These are phyloP conservation scores for Porites rus DNA, from an alignment of 92 coral and sea anemone genomes.

Conservation along the genomic window DNA sequence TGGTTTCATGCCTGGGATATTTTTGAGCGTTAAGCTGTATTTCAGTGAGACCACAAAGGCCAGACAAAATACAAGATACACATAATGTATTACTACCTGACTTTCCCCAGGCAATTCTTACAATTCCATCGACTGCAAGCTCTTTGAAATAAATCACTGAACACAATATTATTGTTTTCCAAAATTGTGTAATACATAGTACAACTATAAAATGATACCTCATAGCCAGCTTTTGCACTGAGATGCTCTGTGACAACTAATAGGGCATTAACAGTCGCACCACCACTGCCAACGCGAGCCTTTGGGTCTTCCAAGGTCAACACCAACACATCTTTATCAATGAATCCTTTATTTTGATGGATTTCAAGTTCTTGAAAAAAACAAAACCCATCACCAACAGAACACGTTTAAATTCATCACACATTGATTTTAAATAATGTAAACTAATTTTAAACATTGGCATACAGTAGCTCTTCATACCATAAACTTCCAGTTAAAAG, in stretches of 20 bases:
- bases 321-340: slow-evolving; percentile 76
- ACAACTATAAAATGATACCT: slow-evolving; percentile 46
- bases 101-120: too few relatives aligned
- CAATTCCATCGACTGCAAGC: too few relatives aligned
- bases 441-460: neutral
- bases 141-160: too few relatives aligned
- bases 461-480: too few relatives aligned
- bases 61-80: too few relatives aligned
- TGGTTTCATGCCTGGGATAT: too few relatives aligned
- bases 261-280: slow-evolving; percentile 92
- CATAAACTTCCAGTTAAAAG: too few relatives aligned
- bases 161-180: too few relatives aligned
- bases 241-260: slow-evolving; percentile 92
- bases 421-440: neutral
- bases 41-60: too few relatives aligned
- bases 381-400: neutral
- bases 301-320: slow-evolving; percentile 91
- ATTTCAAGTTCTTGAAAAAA: slow-evolving; percentile 81
- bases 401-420: neutral
- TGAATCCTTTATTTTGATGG: slow-evolving; percentile 82
- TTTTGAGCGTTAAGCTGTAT: too few relatives aligned
- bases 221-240: slow-evolving; percentile 93
- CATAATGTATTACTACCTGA: too few relatives aligned
- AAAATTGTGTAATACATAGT: too few relatives aligned
- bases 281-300: slow-evolving; percentile 94